Evolutionary conservation across 2,113 vertebrate genomes (phyloP), one percentile per base, ranked within the genome.

Genomic region (Fulica atra): DNA sequence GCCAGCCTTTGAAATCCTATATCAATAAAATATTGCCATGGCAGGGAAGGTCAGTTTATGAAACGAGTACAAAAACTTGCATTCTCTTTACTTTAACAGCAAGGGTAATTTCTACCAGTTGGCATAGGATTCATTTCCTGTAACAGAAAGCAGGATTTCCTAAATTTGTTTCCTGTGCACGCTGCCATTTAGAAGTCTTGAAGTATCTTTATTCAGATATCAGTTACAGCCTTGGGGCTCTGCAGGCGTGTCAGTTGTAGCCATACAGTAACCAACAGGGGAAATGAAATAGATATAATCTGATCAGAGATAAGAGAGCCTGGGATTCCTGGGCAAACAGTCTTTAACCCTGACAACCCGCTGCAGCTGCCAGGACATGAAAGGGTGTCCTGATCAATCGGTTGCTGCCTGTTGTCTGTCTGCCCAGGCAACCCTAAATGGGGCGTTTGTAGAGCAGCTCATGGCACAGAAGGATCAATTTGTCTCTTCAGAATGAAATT

Each of bases 81-180:
- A 76, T 96, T 95, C 79, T 35, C 87, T 94, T 91, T 93, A 73
- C 90, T 84, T 78, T 35, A 94, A 93, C 91, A 91, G 92, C 86
- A 31, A 88, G 78, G 71, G 89, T 97, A 96, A 97, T 98, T 97
- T 95, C 95, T 97, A 96, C 97, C 98, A 96, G 95, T 97, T 92
- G 96, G 97, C 86, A 92, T 33, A 94, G 81, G 95, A 97, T 98
- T 97, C 90, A 90, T 98, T 98, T 99, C 98, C 98, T 98, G 97
- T 97, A 79, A 97, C 96, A 97, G 98, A 98, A 98, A 98, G 98
- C 98, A 97, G 97, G 97, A 98, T 98, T 98, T 98, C 98, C 98
- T 98, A 97, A 97, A 98, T 98, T 98, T 98, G 98, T 98, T 98
- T 98, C 97, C 97, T 97, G 97, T 97, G 96, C 91, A 64, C 15